phyloP scores from a whole-genome alignment of 2,113 vertebrate genomes.

The Coracopsis vasa region DNA sequence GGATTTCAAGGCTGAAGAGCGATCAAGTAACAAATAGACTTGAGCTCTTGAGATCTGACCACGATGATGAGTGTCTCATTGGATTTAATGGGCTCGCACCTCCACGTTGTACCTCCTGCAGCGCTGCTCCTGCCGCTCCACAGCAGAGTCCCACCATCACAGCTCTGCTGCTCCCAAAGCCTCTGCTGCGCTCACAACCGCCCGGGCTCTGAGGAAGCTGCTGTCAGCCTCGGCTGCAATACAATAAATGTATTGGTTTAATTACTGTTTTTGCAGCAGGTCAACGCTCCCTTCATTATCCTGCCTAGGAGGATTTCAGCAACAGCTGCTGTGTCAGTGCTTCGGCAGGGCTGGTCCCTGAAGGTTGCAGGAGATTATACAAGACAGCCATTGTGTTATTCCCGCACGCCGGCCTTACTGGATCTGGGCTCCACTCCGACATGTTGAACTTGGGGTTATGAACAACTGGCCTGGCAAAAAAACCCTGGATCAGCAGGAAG shows the following conservation, averaged over 20 bases:
- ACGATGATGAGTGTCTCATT: background rate
- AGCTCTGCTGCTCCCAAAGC: background rate
- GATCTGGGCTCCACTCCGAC: rapidly evolving
- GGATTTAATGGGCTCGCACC: background rate
- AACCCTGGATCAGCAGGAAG: background rate
- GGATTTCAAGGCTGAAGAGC: background rate
- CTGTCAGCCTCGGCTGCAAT: background rate
- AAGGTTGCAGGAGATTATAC: background rate
- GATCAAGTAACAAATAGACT: rapidly evolving
- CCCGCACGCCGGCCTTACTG: rapidly evolving
- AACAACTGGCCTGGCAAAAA: background rate
- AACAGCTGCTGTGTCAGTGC: background rate
- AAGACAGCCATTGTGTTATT: background rate
- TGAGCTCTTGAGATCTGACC: background rate
- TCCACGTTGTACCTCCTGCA: rapidly evolving
- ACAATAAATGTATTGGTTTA: background rate
- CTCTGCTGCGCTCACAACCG: rapidly evolving
- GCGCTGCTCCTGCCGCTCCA: rapidly evolving
- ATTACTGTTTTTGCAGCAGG: background rate
- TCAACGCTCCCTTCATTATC: background rate
- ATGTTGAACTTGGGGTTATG: background rate
- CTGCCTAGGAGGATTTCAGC: background rate
- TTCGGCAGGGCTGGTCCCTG: background rate
- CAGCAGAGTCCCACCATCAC: background rate
- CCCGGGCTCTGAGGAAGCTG: background rate